Evolutionary conservation across 2,888 invertebrate genomes (phyloP).

Genomic region (Aporophyla lueneburgensis): DNA sequence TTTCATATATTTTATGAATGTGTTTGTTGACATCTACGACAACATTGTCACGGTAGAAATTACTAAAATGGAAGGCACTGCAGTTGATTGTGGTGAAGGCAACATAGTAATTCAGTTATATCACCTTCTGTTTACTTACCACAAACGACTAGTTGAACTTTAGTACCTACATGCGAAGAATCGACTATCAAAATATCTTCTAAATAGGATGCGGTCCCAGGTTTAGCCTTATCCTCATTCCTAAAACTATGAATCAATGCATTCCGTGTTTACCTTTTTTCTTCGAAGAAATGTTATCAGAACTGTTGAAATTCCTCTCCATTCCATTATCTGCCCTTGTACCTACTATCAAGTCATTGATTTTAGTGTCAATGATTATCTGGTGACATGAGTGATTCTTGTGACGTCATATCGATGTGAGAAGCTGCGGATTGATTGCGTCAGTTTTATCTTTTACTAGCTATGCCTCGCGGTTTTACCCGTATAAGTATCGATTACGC

Average conservation of each 20-base stretch:
- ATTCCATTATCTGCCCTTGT: conserved; percentile 41
- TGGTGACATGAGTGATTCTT: conserved; percentile 45
- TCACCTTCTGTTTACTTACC: neutral
- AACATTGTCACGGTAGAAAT: neutral
- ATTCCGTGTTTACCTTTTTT: conserved; percentile 23
- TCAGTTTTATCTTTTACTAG: conserved; percentile 18
- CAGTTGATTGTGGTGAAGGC: neutral
- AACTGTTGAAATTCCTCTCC: conserved; percentile 9
- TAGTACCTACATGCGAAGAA: neutral
- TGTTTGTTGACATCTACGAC: neutral
- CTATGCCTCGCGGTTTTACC: no score
- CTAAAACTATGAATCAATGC: conserved; percentile 28
- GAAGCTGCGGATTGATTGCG: conserved; percentile 10
- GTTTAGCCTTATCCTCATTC: neutral
- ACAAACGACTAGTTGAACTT: neutral
- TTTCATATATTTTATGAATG: no score
- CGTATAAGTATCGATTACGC: no score
- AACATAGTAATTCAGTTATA: neutral
- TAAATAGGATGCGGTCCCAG: neutral
- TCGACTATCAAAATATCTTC: neutral
- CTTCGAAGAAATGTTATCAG: conserved; percentile 36
- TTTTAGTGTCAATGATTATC: conserved; percentile 35
- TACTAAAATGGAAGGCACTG: neutral
- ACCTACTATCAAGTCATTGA: conserved; percentile 2
- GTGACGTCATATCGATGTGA: conserved; percentile 45